Percentiles rank a stretch among this genome's conserved stretches.
phyloP scores from a whole-genome alignment of 2,888 invertebrate species.

The Spodoptera exigua region DNA sequence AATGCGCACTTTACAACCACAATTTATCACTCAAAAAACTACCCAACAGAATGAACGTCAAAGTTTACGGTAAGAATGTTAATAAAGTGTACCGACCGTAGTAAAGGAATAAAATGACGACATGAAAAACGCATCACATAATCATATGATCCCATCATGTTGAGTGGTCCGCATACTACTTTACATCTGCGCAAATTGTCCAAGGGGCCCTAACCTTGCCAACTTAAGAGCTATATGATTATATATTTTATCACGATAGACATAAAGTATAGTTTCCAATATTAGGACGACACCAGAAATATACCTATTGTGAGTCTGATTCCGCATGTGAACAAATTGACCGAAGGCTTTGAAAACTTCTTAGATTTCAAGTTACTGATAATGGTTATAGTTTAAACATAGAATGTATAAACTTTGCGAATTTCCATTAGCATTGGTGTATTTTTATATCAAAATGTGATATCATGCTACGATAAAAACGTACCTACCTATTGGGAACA shows the following conservation, averaged over 20 bases:
- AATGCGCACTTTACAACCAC: not conserved
- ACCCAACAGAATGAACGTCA: slow-evolving; percentile 38
- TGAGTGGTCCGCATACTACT: slow-evolving; percentile 70
- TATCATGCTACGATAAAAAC: slow-evolving; percentile 1
- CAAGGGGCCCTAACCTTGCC: slow-evolving; percentile 53
- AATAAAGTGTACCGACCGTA: slow-evolving; percentile 70
- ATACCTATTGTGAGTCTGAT: not conserved
- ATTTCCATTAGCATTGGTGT: too few species aligned
- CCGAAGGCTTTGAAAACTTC: not conserved
- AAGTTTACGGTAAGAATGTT: slow-evolving; percentile 58
- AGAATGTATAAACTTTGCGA: too few species aligned
- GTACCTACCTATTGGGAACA: not conserved
- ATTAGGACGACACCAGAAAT: slow-evolving; percentile 12
- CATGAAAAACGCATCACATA: slow-evolving; percentile 81
- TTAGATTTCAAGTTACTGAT: not conserved
- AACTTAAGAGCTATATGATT: slow-evolving; percentile 27
- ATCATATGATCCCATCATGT: slow-evolving; percentile 78
- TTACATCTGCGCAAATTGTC: slow-evolving; percentile 67
- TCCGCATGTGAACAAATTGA: slow-evolving; percentile 9
- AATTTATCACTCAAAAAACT: slow-evolving; percentile 23
- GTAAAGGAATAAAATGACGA: slow-evolving; percentile 74
- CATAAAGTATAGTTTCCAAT: slow-evolving; percentile 39
- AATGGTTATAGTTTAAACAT: too few species aligned
- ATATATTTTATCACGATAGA: slow-evolving; percentile 22
- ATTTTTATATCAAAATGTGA: not conserved